Evolutionary conservation across 2,888 invertebrate genomes (phyloP), one percentile per base, ranked within the genome.

Genomic region (Sarcophaga rosellei): DNA sequence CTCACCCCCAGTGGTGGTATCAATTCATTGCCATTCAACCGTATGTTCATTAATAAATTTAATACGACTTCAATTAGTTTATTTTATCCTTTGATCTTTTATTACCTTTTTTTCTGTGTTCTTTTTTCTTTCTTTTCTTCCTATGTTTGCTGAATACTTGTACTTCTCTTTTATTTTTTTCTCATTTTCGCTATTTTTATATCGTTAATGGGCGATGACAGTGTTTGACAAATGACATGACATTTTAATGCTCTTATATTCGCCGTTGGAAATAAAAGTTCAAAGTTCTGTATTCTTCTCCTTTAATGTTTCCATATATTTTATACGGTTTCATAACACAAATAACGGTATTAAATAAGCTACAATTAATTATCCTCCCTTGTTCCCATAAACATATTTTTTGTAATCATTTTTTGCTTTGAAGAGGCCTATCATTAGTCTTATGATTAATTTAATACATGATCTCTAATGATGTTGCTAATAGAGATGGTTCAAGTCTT

Each of bases 171-270:
- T 74, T 74, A 68, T 68, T 53, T 61, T 45, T 74, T 59, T 72
- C 72, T 61, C n/a, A 65, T 35, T 20, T 17, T 63, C 76, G 63
- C 59, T 35, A 35, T 70, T 53, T 53, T 53, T 53, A 53, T 53
- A 53, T 15, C 53, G 53, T 53, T 82, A 65, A 70, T 65, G 45
- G 75, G 63, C 44, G 47, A 68, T 75, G 69, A 70, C 45, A 62
- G 47, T 82, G 57, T 82, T 70, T 70, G 59, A 74, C 62, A 75
- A 86, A 86, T 84, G 74, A 86, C 77, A 81, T 83, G 80, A 83
- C 86, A 84, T 84, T 79, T 86, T 86, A 74, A 84, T 84, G 21
- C 79, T 84, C 79, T 84, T 70, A 75, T 75, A 69, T 62, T 73
- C 80, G 77, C 72, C 77, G 35, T 35, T 35, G 62, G 69, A 78